Evolutionary conservation across 1,140 invertebrate genomes (phyloP), one percentile per base, ranked within the genome.

Genomic region (Goniozus legneri): DNA sequence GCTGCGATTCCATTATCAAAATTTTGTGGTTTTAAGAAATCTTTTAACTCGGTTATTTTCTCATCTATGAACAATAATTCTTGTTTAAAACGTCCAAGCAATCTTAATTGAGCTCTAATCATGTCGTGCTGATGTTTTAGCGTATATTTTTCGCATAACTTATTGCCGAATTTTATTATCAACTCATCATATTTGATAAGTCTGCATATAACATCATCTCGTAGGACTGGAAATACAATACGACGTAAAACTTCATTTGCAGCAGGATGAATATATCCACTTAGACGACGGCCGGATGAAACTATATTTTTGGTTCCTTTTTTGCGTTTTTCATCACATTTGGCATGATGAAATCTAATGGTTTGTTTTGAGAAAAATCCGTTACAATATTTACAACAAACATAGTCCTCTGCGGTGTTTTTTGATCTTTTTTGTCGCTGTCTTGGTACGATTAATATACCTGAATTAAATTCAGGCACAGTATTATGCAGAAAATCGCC

Each of bases 161-260:
- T 47, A 38, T 55, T 55, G 12, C 30, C 49, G 18, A 19, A 47
- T 10, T 46, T 2, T 15, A 56, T 53, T 2, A 56, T 8, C 8
- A 59, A 20, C 40, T 56, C 53, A 27, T 59, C 53, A 37, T 59
- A 59, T 18, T 47, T 48, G 3, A 59, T 51, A 2, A 32, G 12
- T 19, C 45, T 14, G 15, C 2, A 24, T 35, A 56, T 38, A 2
- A 44, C 40, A 47, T 59, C 52, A 15, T 56, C 50, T 15, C 50
- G 14, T 14, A 59, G 6, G 8, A 49, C 40, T 8, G 52, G 50
- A 39, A 55, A 55, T 16, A 58, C 46, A 33, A 14, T 33, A 8
- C 32, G 32, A 13, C 32, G 32, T 13, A 33, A 14, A 4, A 13
- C n/a, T n/a, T 33, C n/a, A 14, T 33, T 33, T 8, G 32, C 32